Base-by-base conservation (phyloP, 1,140 invertebrate genomes). In the Ips nitidus region DNA sequence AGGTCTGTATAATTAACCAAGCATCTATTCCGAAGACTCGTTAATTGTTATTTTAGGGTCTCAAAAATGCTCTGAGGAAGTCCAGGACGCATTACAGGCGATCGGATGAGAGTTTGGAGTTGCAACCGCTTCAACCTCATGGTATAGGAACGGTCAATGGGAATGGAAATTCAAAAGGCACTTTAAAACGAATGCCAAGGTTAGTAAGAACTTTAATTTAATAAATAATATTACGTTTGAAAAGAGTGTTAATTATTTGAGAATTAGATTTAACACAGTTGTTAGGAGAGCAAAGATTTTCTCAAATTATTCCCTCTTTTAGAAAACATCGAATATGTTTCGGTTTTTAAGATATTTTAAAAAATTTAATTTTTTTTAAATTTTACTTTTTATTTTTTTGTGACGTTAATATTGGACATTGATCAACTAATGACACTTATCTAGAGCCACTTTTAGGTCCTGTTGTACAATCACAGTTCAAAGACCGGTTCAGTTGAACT, bases 161-260 rank as follows among this genome's bases (percentile, higher is more conserved):
- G 76, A 69, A 68, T 42, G 78, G 77, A 2, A 73, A 78, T 22
- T 75, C 78, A 58, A 85, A 84, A 73, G 85, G 87, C 43, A 82
- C 86, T 56, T 78, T 90, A 7, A 84, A 86, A 69, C 81, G 90
- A 52, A 91, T 91, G 90, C 86, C 88, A 1, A 80, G 67, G 67
- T 69, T 22, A 66, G 85, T 38, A 22, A 22, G 22, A 22, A 22
- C 22, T 22, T 0, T 53, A 2, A 1, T 39, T 58, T 1, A 55
- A 55, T 2, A 6, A 3, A 50, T 8, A 50, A 50, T 22, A 22
- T 22, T 22, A 50, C 45, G 2, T 50, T 50, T 50, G 45, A 22
- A 22, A 22, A 22, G 47, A 50, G 47, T 37, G 1, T 55, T 55
- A 37, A 55, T 55, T 55, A 22, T 37, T 6, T 55, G 22, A 22